Evolutionary conservation across 2,113 vertebrate genomes (phyloP), one percentile per base, ranked within the genome.

Genomic region (Propithecus coquereli): DNA sequence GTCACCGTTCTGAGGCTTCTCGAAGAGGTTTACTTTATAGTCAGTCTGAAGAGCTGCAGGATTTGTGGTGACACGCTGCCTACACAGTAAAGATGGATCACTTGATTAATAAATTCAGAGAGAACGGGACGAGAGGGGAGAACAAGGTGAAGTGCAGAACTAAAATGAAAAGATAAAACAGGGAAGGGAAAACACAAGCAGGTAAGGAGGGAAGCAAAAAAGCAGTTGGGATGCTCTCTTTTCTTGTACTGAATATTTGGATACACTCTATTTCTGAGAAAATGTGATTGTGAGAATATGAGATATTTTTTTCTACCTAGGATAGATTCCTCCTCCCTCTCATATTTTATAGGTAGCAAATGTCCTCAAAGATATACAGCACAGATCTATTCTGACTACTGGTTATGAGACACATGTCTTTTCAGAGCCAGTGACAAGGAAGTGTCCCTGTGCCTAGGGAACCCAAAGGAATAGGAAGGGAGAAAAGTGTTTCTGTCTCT

Each of bases 1-100:
- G 90, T 97, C 96, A 96, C 96, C 86, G 93, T 98, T 94, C 96
- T n/a, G 93, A 98, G 96, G 92, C 95, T 98, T 97, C 98, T 98
- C 96, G 97, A 97, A 98, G 96, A 98, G 92, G 95, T 97, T 98
- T 98, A 93, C 84, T 98, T 98, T 98, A 98, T 87, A 97, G 97
- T 96, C 94, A 85, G 65, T 63, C 96, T 79, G 96, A 98, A 97
- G 95, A 98, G 70, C 84, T 96, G 86, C 95, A 98, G 97, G 95
- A 98, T 98, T 98, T 98, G 97, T 94, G 97, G 61, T 96, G 94
- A 92, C 0, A 90, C 52, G 22, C 77, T 89, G 93, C 77, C 94
- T 97, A 20, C 92, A 74, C 71, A 30, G 97, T 91, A 96, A 97
- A 98, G 97, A 98, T 94, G 76, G 92, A 98, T 98, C 94, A 97